A percentile compares a stretch with the other conserved stretches of the same genome.
Conservation (phyloP, 2,113 vertebrate species). For the Brachirus orientalis region DNA sequence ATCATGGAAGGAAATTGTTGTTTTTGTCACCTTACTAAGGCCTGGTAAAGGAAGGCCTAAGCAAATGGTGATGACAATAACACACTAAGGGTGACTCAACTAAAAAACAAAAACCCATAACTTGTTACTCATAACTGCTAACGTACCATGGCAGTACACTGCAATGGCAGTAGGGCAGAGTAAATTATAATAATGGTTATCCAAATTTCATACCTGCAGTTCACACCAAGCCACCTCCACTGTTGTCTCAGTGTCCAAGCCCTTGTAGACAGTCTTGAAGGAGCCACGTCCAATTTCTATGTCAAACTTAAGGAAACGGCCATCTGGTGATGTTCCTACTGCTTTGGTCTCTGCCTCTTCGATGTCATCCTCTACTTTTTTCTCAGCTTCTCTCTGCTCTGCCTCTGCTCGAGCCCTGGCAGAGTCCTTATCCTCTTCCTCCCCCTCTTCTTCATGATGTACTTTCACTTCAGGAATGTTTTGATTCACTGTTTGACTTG, state of each 20-base stretch:
- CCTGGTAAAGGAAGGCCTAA: not conserved
- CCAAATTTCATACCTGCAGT: conserved; percentile 88
- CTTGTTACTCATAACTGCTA: not conserved
- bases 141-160: not conserved
- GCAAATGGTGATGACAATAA: not conserved
- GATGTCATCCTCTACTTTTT: conserved; percentile 87
- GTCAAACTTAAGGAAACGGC: conserved; percentile 97
- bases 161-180: not conserved
- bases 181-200: not conserved
- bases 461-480: conserved; percentile 54
- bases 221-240: conserved; percentile 99
- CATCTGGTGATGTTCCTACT: conserved; percentile 93
- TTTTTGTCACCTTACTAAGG: not conserved
- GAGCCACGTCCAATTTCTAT: conserved; percentile 98
- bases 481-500: conserved; percentile 61
- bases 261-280: conserved; percentile 98
- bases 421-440: conserved; percentile 75
- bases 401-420: conserved; percentile 81
- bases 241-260: conserved; percentile 96
- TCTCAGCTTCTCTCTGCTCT: conserved; percentile 83
- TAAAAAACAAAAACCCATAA: not conserved
- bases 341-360: conserved; percentile 98
- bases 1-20: conserved; percentile 19
- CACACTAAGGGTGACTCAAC: not conserved
- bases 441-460: conserved; percentile 61